Evolutionary conservation across 1,140 invertebrate genomes (phyloP).

Genomic region (Drosophila kanapiae): DNA sequence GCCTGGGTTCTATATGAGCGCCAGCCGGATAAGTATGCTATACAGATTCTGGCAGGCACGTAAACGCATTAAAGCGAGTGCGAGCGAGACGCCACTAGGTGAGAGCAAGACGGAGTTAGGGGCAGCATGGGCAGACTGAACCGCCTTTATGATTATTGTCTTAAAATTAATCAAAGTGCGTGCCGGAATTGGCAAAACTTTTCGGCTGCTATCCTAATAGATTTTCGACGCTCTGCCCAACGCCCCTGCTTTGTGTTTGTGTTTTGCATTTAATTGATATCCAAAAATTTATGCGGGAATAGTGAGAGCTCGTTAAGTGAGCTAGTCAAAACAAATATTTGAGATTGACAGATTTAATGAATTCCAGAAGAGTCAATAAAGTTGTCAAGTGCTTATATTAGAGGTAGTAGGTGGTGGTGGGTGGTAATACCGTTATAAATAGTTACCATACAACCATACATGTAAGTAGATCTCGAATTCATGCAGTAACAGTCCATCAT

Average conservation of each 20-base stretch:
- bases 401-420: background rate
- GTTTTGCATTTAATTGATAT: slow-evolving; percentile 52
- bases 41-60: slow-evolving; percentile 59
- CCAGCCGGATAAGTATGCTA: slow-evolving; percentile 69
- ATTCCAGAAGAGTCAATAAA: background rate
- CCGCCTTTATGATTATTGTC: slow-evolving; percentile 79
- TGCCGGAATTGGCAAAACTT: slow-evolving; percentile 50
- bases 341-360: background rate
- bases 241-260: slow-evolving; percentile 32
- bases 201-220: slow-evolving; percentile 54
- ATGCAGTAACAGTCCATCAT: too few relatives aligned
- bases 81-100: background rate
- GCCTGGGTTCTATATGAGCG: slow-evolving; percentile 52
- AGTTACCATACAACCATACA: too few relatives aligned
- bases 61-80: slow-evolving; percentile 61
- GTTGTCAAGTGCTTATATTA: background rate
- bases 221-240: slow-evolving; percentile 34
- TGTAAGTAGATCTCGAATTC: too few relatives aligned
- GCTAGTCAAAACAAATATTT: slow-evolving; percentile 1
- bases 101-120: slow-evolving; percentile 5
- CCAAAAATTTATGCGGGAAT: slow-evolving; percentile 1
- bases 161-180: slow-evolving; percentile 81
- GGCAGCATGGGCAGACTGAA: slow-evolving; percentile 7
- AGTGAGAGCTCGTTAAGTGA: slow-evolving; percentile 13
- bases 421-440: background rate